Percentiles rank a stretch among this genome's conserved stretches.
Evolutionary conservation across 1,140 invertebrate genomes (phyloP).

Genomic region (Diorhabda elongata): DNA sequence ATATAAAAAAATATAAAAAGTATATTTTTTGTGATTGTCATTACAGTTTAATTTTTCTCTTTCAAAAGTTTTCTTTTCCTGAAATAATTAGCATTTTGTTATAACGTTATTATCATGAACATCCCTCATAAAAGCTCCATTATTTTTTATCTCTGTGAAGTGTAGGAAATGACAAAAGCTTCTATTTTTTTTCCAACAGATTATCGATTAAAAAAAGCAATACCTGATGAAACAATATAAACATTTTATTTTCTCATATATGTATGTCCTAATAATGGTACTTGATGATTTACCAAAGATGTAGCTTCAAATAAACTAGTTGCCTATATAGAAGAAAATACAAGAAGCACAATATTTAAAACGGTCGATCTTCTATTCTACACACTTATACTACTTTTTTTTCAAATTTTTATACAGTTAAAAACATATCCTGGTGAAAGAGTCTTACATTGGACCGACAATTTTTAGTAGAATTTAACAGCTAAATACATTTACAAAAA

Average conservation of each 20-base stretch:
- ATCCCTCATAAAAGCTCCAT: no score
- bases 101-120: no score
- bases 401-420: conserved; percentile 22
- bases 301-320: background rate
- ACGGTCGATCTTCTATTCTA: conserved; percentile 32
- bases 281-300: no score
- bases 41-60: no score
- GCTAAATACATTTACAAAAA: conserved; percentile 1
- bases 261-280: no score
- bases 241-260: no score
- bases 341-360: conserved; percentile 6
- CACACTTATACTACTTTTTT: conserved; percentile 26
- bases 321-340: background rate
- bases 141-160: background rate
- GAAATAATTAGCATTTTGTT: no score
- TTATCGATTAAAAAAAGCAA: no score
- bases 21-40: no score
- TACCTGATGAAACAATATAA: no score
- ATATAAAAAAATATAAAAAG: no score
- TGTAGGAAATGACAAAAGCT: background rate
- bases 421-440: background rate
- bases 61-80: no score
- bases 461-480: background rate
- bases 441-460: background rate
- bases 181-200: background rate